Evolutionary conservation across 2,888 invertebrate genomes (phyloP).

Genomic region (Diaphora mendica): DNA sequence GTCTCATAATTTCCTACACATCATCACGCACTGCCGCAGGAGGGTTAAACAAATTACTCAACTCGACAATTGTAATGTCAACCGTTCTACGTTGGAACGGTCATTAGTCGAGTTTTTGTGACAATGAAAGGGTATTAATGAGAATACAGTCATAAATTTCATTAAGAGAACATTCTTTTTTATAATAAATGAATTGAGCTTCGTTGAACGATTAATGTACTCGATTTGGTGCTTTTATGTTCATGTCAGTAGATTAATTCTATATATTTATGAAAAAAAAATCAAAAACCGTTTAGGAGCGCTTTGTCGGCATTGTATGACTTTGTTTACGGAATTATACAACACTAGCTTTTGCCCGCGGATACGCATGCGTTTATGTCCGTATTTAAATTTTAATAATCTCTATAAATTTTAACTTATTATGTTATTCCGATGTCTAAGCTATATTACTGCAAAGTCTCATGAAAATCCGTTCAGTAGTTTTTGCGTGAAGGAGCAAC

Average conservation of each 20-base stretch:
- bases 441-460: too few relatives aligned
- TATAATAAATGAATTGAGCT: slow-evolving; percentile 19
- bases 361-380: too few relatives aligned
- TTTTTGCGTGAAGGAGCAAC: too few relatives aligned
- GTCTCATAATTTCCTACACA: slow-evolving; percentile 8
- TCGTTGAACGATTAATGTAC: slow-evolving; percentile 14
- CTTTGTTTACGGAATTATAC: background rate
- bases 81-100: slow-evolving; percentile 16
- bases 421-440: too few relatives aligned
- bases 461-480: too few relatives aligned
- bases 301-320: background rate
- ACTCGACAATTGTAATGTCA: slow-evolving; percentile 38
- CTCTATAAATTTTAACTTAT: too few relatives aligned
- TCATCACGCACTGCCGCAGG: slow-evolving; percentile 35
- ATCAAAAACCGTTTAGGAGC: background rate
- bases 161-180: slow-evolving; percentile 15
- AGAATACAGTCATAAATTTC: slow-evolving; percentile 23
- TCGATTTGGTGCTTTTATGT: slow-evolving; percentile 13
- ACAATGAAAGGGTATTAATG: slow-evolving; percentile 18
- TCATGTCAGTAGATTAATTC: background rate
- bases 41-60: slow-evolving; percentile 44
- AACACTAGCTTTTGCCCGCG: too few relatives aligned
- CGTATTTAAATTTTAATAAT: too few relatives aligned
- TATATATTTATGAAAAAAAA: background rate
- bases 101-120: slow-evolving; percentile 26